A percentile compares a stretch with the other conserved stretches of the same genome.
These are phyloP conservation scores for Vulpes vulpes DNA, from an alignment of 2,113 vertebrate genomes.

Conservation along the genomic window DNA sequence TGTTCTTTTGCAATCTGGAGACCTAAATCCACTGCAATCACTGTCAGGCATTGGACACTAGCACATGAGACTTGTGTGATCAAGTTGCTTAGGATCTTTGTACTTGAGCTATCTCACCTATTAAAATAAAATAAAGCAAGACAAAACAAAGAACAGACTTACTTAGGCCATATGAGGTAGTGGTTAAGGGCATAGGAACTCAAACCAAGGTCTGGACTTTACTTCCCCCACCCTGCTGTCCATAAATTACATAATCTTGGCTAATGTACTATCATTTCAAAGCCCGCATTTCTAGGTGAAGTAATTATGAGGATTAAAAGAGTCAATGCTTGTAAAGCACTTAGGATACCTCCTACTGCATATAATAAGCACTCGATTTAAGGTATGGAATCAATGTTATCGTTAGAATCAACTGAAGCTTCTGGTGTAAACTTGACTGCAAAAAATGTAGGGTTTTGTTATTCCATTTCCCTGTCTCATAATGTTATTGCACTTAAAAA, in stretches of 20 bases:
- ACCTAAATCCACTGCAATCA: not conserved
- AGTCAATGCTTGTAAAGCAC: not conserved
- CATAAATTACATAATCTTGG: not conserved
- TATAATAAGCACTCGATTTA: not conserved
- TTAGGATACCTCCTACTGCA: not conserved
- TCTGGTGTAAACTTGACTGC: not conserved
- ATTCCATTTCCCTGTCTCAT: not conserved
- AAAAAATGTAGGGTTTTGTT: not conserved
- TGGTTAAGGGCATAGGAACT: not conserved
- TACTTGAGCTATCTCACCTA: not conserved
- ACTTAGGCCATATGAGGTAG: not conserved
- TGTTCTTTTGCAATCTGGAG: not conserved
- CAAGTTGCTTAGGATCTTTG: not conserved
- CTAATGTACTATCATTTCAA: not conserved
- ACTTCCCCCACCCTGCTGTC: rapidly evolving
- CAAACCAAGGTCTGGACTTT: not conserved
- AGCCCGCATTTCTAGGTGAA: not conserved
- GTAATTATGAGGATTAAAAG: not conserved
- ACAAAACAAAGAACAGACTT: not conserved
- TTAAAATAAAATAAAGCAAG: not conserved
- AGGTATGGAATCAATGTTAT: not conserved
- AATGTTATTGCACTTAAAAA: not conserved
- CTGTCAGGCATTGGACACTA: not conserved
- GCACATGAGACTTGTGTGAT: not conserved
- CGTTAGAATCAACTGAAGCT: not conserved